phyloP scores from a whole-genome alignment of 2,797 vertebrate genomes.

The Cynodonichthys magdalenae region DNA sequence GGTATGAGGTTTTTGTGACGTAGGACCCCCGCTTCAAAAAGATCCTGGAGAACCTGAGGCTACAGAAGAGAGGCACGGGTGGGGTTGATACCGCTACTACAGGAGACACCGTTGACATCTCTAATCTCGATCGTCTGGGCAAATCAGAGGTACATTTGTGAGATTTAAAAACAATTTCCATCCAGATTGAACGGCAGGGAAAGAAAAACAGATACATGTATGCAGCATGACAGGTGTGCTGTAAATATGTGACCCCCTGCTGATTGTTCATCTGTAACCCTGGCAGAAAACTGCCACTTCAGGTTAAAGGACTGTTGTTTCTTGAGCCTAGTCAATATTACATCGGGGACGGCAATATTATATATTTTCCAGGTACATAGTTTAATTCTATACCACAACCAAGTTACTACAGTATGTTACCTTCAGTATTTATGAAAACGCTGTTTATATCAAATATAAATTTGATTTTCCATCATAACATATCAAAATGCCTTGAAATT shows the following conservation, averaged over 20 bases:
- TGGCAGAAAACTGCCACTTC: conserved; percentile 29
- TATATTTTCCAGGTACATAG: too few species aligned
- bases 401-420: too few species aligned
- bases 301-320: conserved; percentile 34
- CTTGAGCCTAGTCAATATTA: too few species aligned
- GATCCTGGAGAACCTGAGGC: conserved; percentile 90
- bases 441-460: too few species aligned
- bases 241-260: conserved; percentile 32
- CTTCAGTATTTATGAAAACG: too few species aligned
- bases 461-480: too few species aligned
- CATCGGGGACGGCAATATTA: too few species aligned
- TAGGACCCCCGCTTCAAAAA: conserved; percentile 90
- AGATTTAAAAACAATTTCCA: conserved; percentile 34
- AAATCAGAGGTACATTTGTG: conserved; percentile 87
- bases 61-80: conserved; percentile 92
- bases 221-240: conserved; percentile 36
- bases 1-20: conserved; percentile 5
- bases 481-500: too few species aligned
- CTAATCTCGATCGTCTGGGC: conserved; percentile 90
- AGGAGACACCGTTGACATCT: conserved; percentile 89
- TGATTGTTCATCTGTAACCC: conserved; percentile 60
- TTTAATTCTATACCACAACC: too few species aligned
- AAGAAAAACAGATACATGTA: conserved; percentile 22
- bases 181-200: conserved; percentile 34
- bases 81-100: conserved; percentile 90